Percentiles rank a stretch among this genome's conserved stretches.
These are phyloP conservation scores for Hafferia zeledoni DNA, from an alignment of 2,797 vertebrate species.

Conservation along the genomic window DNA sequence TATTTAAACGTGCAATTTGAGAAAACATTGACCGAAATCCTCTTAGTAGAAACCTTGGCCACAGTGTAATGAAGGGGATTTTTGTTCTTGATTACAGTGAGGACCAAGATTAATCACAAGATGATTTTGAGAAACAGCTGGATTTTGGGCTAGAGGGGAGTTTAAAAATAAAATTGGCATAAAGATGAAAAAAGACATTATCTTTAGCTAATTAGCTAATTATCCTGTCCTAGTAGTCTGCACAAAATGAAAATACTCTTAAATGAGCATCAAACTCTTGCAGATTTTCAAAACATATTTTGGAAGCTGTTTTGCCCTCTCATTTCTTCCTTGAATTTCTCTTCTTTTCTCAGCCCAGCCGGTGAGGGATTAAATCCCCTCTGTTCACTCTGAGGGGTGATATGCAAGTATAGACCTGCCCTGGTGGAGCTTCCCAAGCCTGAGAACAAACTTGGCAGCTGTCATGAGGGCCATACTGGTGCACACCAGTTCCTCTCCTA, in stretches of 20 bases:
- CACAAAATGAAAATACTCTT: not conserved
- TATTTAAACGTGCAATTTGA: not conserved
- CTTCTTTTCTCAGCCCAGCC: not conserved
- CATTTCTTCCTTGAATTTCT: not conserved
- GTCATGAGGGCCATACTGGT: not conserved
- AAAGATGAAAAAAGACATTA: slow-evolving; percentile 41
- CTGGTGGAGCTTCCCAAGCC: not conserved
- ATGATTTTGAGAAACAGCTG: slow-evolving; percentile 43
- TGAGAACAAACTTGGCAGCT: not conserved
- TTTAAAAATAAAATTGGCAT: slow-evolving; percentile 43
- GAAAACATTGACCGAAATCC: slow-evolving; percentile 7
- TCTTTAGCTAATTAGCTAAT: slow-evolving; percentile 48
- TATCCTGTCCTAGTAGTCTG: slow-evolving; percentile 7
- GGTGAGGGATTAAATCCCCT: not conserved
- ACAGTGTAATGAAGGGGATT: slow-evolving; percentile 29
- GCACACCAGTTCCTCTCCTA: not conserved
- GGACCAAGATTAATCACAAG: slow-evolving; percentile 13
- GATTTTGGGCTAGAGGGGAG: slow-evolving; percentile 44
- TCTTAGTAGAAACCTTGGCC: slow-evolving; percentile 13
- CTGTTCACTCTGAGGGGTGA: not conserved
- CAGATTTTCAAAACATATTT: not conserved
- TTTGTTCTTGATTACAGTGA: slow-evolving; percentile 42
- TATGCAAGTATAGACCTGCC: not conserved
- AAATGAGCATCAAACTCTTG: not conserved
- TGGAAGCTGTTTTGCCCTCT: not conserved